phyloP scores from a whole-genome alignment of 1,140 invertebrate genomes.

The Octopus sinensis region DNA sequence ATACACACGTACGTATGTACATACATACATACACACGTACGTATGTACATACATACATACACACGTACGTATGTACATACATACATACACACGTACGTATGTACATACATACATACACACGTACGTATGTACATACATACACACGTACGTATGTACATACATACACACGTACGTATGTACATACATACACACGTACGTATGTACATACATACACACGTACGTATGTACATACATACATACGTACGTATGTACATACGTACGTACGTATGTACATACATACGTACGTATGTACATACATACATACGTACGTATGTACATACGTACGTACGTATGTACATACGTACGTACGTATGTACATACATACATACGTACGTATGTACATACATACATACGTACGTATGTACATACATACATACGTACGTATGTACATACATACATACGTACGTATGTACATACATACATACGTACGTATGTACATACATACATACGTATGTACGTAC shows the following conservation, averaged over 20 bases:
- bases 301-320: background rate
- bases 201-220: background rate
- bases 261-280: background rate
- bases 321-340: background rate
- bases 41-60: background rate
- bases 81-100: background rate
- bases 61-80: background rate
- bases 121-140: background rate
- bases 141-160: background rate
- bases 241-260: background rate
- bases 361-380: background rate
- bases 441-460: background rate
- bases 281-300: background rate
- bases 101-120: background rate
- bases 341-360: background rate
- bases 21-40: background rate
- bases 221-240: background rate
- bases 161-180: background rate
- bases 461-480: background rate
- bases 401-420: background rate
- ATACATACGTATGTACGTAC: background rate
- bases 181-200: background rate
- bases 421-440: background rate
- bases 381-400: background rate
- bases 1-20: conserved; percentile 1